Base-by-base conservation (phyloP, 1,140 invertebrate genomes). In the Drosophila littoralis region DNA sequence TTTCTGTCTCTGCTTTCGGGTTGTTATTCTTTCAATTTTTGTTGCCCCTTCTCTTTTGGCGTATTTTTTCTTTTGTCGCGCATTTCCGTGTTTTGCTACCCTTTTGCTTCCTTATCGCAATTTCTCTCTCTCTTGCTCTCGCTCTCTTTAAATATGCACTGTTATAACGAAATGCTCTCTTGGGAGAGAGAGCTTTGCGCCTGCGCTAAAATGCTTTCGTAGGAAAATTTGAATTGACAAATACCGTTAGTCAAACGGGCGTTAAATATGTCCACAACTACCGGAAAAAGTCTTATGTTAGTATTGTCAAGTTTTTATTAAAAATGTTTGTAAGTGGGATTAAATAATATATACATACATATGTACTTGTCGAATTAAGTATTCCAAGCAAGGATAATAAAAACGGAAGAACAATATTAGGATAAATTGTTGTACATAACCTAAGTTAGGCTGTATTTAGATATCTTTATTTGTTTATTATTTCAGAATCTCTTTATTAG, bases 51-150 rank as follows among this genome's bases (percentile, higher is more conserved):
- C 63, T 66, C 13, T 61, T 51, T 13, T 79, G 57, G 82, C 88
- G 79, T 88, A 86, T 88, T 66, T 51, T 80, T 80, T 79, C 73
- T 59, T 75, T 72, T 63, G 73, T 72, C 69, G 80, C 84, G 63
- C 84, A 84, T 84, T 88, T 88, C 83, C 83, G 80, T 89, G 88
- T 89, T 88, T 83, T 63, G 84, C 79, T 84, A 88, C 84, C 80
- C 83, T 84, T 84, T 84, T 57, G 81, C 73, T 84, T 88, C 84
- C 83, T 79, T 45, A 50, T 89, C 51, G 17, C 38, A 45, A 7
- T 58, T 71, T 66, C 32, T 45, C 38, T 22, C n/a, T 22, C 12
- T 55, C 38, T 65, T n/a, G 8, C 22, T 58, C 45, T 12, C 36
- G 7, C 40, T 46, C 13, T 45, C 48, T 54, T 35, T 43, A 46